Conservation (phyloP, 2,797 vertebrate genomes). For the Sciurus carolinensis region DNA sequence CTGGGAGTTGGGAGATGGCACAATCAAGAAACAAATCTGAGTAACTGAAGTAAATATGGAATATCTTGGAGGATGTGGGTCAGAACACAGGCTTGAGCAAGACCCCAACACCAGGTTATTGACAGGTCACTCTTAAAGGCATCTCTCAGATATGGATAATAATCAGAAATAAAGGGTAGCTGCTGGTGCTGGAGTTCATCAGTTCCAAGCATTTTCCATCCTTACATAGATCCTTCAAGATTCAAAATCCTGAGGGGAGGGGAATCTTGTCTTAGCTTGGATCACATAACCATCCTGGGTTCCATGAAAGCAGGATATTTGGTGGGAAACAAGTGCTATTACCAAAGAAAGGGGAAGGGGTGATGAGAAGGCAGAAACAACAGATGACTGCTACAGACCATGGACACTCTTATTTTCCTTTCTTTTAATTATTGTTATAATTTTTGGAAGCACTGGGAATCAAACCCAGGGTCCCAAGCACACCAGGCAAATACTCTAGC, state of each 20-base stretch:
- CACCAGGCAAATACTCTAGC: too few relatives aligned
- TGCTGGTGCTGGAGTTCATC: not conserved
- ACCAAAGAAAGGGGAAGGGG: not conserved
- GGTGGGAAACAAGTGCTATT: not conserved
- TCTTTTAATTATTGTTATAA: too few relatives aligned
- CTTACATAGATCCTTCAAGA: not conserved
- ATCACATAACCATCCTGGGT: not conserved
- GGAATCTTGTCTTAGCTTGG: not conserved
- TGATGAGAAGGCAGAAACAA: not conserved
- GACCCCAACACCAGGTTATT: not conserved
- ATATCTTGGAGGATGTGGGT: not conserved
- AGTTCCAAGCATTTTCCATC: not conserved
- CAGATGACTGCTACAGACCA: too few relatives aligned
- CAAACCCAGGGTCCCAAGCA: too few relatives aligned
- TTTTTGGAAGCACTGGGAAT: too few relatives aligned
- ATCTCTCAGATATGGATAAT: not conserved
- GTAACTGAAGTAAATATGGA: constrained; percentile 1
- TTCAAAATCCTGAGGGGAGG: not conserved
- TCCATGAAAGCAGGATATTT: not conserved
- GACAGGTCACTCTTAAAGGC: not conserved
- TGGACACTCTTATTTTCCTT: not conserved
- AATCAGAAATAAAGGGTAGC: not conserved
- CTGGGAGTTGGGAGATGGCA: not conserved
- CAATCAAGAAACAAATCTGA: not conserved
- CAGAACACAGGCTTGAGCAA: not conserved